Evolutionary conservation across 2,888 invertebrate genomes (phyloP).

Genomic region (Chorisops tibialis): DNA sequence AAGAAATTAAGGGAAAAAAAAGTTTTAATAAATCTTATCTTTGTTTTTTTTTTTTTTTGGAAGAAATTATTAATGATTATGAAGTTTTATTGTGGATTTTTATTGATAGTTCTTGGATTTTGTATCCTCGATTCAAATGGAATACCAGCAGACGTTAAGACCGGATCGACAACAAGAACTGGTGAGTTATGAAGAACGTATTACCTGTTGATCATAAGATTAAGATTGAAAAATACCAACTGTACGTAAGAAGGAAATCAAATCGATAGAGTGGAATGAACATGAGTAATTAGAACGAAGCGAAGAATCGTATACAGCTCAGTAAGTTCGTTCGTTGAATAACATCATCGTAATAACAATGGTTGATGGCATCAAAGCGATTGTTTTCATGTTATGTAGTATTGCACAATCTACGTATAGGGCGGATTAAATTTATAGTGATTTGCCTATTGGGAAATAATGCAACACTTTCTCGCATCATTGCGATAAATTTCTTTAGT

Average conservation of each 20-base stretch:
- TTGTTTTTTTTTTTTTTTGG: not conserved
- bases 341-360: not conserved
- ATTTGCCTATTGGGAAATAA: no score
- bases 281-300: conserved; percentile 4
- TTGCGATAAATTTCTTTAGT: no score
- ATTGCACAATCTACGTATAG: no score
- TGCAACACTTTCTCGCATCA: no score
- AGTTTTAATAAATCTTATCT: not conserved
- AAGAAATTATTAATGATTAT: conserved; percentile 1
- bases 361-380: no score
- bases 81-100: conserved; percentile 11
- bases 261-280: not conserved
- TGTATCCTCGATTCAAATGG: not conserved
- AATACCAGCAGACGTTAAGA: conserved; percentile 14
- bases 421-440: no score
- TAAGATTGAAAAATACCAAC: no score
- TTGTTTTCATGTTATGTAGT: no score
- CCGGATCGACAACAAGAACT: not conserved
- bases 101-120: conserved; percentile 15
- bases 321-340: not conserved
- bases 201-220: no score
- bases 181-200: not conserved
- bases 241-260: not conserved
- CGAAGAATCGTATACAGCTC: conserved; percentile 3
- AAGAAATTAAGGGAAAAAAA: not conserved